Base-by-base conservation (phyloP, 2,888 invertebrate species). In the Adelphocoris suturalis region DNA sequence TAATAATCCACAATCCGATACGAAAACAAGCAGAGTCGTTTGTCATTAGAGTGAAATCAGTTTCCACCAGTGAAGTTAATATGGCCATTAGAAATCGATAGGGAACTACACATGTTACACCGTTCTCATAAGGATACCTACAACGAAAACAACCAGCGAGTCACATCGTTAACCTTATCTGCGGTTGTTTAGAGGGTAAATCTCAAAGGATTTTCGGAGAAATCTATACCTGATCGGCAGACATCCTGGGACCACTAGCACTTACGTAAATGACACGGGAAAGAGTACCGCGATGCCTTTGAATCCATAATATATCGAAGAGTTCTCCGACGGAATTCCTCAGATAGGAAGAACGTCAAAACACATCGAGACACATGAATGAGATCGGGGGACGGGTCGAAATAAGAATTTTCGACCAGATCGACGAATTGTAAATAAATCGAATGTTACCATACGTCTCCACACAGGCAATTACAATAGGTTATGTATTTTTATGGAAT, bases 61-160 rank as follows among this genome's bases (percentile, higher is more conserved):
- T 68, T 68, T 68, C 16, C 68, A 68, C 68, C 12, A 27, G 23
- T 68, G 68, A 68, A 23, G 68, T 68, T 68, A 23, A 68, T 68
- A 68, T 23, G 68, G 68, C 12, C 68, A 68, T 68, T 68, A 68
- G 68, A 23, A 68, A 68, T 68, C 68, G 68, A 68, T 68, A 68
- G 68, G 27, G 23, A 68, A 68, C 68, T 68, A 68, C 68, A 68
- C 68, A 23, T 68, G 68, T 68, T 68, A 68, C 68, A 23, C 23
- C 68, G 23, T 68, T 68, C 68, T 68, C 68, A 23, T 68, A 19
- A 68, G 68, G 68, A 68, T 68, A 12, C 9, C 19, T 23, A 68
- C 68, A 68, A 23, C 68, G 19, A 68, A 68, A 68, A 68, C 68
- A 68, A 68, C 68, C 68, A 9, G 19, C 37, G 19, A 68, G 68